A percentile compares a stretch with the other conserved stretches of the same genome.
These are phyloP conservation scores for Enteromius mattozi DNA, from an alignment of 2,797 vertebrate species.

Conservation along the genomic window DNA sequence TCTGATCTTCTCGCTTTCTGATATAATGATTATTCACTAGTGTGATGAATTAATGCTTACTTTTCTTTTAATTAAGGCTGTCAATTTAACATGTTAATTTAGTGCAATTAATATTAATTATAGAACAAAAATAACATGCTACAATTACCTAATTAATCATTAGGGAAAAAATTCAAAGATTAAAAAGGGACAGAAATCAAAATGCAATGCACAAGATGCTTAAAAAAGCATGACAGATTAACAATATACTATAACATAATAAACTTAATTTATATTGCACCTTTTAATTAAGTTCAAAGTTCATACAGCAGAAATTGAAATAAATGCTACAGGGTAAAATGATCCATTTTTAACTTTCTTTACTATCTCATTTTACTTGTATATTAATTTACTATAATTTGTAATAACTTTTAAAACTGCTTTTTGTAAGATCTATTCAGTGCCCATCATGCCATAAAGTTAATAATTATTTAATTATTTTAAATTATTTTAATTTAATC, in stretches of 20 bases:
- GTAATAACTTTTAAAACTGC: not conserved
- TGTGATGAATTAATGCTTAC: not conserved
- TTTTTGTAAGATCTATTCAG: not conserved
- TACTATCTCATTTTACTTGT: not conserved
- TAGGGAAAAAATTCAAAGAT: no score
- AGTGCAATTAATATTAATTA: not conserved
- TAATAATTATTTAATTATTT: not conserved
- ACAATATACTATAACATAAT: not conserved
- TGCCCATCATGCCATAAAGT: not conserved
- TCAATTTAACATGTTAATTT: not conserved
- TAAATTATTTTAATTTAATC: not conserved
- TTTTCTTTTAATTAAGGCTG: not conserved
- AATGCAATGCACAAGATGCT: not conserved
- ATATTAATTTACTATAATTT: not conserved
- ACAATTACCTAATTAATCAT: not conserved
- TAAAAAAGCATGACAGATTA: not conserved
- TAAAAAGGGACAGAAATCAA: not conserved
- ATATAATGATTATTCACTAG: not conserved
- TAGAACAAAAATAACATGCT: not conserved
- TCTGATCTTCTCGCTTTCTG: not conserved
- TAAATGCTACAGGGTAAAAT: not conserved
- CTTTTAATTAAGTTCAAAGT: not conserved
- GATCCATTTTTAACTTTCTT: not conserved
- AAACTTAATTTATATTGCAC: not conserved
- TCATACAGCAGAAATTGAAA: not conserved